Evolutionary conservation across 1,140 invertebrate species (phyloP).

Genomic region (Drosophila punjabiensis): DNA sequence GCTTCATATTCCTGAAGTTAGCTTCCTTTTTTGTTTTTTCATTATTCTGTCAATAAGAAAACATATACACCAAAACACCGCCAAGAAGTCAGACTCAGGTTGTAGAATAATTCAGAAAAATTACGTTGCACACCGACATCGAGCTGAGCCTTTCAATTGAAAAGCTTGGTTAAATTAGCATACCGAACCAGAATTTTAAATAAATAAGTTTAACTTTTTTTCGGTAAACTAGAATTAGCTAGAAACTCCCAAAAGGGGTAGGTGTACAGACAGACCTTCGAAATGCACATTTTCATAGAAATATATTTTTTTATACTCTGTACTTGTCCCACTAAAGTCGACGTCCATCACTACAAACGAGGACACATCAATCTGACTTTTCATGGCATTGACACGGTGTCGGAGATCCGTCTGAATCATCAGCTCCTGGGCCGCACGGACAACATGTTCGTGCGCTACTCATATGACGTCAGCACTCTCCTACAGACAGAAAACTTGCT

Average conservation of each 20-base stretch:
- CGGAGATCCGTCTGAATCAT: conserved; percentile 91
- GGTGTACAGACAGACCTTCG: background rate
- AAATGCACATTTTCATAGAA: background rate
- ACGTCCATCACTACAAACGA: conserved; percentile 47
- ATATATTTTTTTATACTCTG: too few relatives aligned
- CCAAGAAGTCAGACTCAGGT: too few relatives aligned
- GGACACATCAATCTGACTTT: conserved; percentile 88
- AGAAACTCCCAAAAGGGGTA: background rate
- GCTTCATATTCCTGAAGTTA: too few relatives aligned
- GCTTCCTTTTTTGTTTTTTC: too few relatives aligned
- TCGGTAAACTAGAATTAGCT: background rate
- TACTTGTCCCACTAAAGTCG: conserved; percentile 34
- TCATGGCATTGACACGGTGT: conserved; percentile 95
- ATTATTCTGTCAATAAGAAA: too few relatives aligned
- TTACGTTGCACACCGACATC: too few relatives aligned
- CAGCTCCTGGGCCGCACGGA: conserved; percentile 88
- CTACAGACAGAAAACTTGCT: conserved; percentile 88
- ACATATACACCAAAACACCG: too few relatives aligned
- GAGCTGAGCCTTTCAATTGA: too few relatives aligned
- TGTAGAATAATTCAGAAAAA: too few relatives aligned
- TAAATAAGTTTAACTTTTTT: too few relatives aligned
- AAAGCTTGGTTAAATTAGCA: too few relatives aligned
- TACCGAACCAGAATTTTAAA: too few relatives aligned
- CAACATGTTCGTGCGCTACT: conserved; percentile 97
- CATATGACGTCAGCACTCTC: conserved; percentile 89